Evolutionary conservation across 2,888 invertebrate genomes (phyloP).

Genomic region (Thymelicus lineola): DNA sequence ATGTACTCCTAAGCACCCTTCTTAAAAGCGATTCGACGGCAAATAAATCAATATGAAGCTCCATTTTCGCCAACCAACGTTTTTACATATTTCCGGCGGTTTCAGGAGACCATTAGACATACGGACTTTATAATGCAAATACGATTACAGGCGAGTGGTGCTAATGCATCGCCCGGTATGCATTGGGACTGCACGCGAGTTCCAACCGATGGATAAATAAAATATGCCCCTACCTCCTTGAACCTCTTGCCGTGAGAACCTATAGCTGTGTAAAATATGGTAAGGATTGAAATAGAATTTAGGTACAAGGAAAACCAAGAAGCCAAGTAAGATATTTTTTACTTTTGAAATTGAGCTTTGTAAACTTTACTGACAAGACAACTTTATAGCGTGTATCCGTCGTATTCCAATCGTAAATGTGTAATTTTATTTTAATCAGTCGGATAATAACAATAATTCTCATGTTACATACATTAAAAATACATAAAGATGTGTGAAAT

Average conservation of each 20-base stretch:
- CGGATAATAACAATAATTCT: no score
- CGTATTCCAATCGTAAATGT: no score
- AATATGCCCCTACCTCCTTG: slow-evolving; percentile 50
- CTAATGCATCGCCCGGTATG: slow-evolving; percentile 78
- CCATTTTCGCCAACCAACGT: slow-evolving; percentile 36
- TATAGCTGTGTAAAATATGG: slow-evolving; percentile 20
- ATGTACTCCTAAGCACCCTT: not conserved
- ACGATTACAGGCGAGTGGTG: slow-evolving; percentile 76
- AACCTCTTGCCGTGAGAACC: slow-evolving; percentile 20
- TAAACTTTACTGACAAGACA: no score
- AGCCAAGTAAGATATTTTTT: not conserved
- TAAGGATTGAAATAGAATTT: slow-evolving; percentile 14
- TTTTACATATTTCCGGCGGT: slow-evolving; percentile 62
- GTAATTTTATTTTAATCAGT: no score
- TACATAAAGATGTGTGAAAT: no score
- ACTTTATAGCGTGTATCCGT: no score
- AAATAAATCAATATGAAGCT: slow-evolving; percentile 29
- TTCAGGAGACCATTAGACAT: slow-evolving; percentile 74
- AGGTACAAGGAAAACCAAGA: not conserved
- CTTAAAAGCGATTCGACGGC: not conserved
- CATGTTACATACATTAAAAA: no score
- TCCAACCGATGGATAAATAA: slow-evolving; percentile 64
- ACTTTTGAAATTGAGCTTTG: no score
- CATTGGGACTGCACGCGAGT: slow-evolving; percentile 64
- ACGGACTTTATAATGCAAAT: slow-evolving; percentile 83